Evolutionary conservation across 2,797 vertebrate genomes (phyloP).

Genomic region (Pseudocheirus occidentalis): DNA sequence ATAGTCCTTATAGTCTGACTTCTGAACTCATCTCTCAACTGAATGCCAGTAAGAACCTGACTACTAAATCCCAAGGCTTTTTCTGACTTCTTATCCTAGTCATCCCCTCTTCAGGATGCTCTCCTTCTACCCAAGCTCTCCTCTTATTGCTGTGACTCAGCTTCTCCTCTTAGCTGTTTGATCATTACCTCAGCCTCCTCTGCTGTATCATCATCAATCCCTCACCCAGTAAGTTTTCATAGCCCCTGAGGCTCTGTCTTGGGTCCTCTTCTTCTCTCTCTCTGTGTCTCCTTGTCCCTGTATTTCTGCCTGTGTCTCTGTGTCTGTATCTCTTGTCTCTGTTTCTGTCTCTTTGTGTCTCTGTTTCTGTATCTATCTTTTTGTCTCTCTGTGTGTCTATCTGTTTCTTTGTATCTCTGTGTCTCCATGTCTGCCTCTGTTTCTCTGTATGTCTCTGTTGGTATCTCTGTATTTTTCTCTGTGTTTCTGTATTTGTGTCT

Average conservation of each 20-base stretch:
- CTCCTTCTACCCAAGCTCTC: background rate
- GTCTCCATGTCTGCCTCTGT: no score
- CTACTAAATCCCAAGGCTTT: background rate
- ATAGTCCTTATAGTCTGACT: background rate
- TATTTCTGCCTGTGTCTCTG: no score
- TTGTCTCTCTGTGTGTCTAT: no score
- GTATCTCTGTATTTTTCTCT: no score
- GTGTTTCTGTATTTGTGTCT: background rate
- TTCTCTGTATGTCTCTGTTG: background rate
- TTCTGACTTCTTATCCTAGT: background rate
- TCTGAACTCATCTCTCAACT: background rate
- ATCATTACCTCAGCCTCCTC: background rate
- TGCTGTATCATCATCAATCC: background rate
- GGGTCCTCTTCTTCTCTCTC: background rate
- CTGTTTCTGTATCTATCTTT: no score
- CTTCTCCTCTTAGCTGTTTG: background rate
- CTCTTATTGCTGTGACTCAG: background rate
- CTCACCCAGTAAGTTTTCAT: background rate
- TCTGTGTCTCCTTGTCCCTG: no score
- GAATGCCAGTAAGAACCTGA: background rate
- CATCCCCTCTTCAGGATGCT: no score
- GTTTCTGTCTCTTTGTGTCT: no score
- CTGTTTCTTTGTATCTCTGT: no score
- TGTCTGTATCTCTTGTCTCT: no score
- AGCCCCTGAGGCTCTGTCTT: background rate